Conservation (phyloP, 2,797 vertebrate genomes). For the Clarias laeviceps region DNA sequence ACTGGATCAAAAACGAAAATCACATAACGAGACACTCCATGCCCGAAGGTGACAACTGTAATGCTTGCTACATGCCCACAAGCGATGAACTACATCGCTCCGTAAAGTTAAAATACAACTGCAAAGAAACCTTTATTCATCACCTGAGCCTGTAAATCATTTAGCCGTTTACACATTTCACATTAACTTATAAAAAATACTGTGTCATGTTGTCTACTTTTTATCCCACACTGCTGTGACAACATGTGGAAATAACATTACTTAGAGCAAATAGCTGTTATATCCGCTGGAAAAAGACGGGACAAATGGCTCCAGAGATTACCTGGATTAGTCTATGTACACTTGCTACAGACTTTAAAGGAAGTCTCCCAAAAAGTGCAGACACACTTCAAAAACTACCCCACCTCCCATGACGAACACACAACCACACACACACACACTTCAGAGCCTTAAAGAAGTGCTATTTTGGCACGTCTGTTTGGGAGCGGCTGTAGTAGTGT, state of each 20-base stretch:
- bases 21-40: background rate
- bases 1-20: background rate
- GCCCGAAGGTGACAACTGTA: background rate
- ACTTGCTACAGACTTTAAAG: conserved; percentile 44
- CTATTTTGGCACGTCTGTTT: conserved; percentile 54
- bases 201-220: background rate
- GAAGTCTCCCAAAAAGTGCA: conserved; percentile 41
- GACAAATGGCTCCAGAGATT: conserved; percentile 30
- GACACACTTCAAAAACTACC: conserved; percentile 44
- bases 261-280: background rate
- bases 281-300: background rate
- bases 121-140: background rate
- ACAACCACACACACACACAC: conserved; percentile 43
- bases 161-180: background rate
- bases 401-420: background rate
- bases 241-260: conserved; percentile 7
- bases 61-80: background rate
- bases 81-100: background rate
- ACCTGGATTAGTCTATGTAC: conserved; percentile 42
- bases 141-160: conserved; percentile 10
- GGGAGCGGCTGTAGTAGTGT: conserved; percentile 53
- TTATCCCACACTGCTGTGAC: background rate
- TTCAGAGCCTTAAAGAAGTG: conserved; percentile 41
- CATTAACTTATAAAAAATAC: background rate
- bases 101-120: background rate